These are phyloP conservation scores for Colletes gigas DNA, from an alignment of 1,140 invertebrate species.

Conservation along the genomic window DNA sequence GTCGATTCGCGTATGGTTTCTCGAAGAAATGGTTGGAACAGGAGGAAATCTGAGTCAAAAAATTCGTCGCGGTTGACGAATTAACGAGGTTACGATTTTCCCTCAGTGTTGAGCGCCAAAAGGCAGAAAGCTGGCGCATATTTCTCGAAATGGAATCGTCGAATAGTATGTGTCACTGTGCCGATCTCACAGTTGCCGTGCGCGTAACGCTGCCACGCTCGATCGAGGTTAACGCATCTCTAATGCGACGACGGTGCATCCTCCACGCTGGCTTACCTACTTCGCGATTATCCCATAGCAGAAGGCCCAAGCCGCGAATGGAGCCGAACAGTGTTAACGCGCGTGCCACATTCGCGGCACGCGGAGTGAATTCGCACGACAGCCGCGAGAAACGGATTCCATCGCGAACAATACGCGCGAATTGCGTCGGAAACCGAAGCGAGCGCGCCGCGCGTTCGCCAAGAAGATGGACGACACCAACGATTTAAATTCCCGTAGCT, in stretches of 20 bases:
- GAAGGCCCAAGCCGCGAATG: slow-evolving; percentile 31
- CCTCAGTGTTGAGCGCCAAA: background rate
- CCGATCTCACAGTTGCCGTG: slow-evolving; percentile 27
- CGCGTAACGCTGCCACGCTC: slow-evolving; percentile 31
- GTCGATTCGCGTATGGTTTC: too few relatives aligned
- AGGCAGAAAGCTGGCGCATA: background rate
- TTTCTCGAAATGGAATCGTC: background rate
- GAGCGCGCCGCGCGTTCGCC: background rate
- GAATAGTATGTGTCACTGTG: slow-evolving; percentile 26
- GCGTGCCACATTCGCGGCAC: slow-evolving; percentile 69
- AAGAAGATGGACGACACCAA: background rate
- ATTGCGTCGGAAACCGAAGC: slow-evolving; percentile 4
- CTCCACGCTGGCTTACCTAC: slow-evolving; percentile 69
- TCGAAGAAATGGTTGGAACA: too few relatives aligned
- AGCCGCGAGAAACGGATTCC: slow-evolving; percentile 46
- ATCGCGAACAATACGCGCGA: slow-evolving; percentile 6
- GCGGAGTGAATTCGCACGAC: slow-evolving; percentile 54
- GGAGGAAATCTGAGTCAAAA: background rate
- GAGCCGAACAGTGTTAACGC: slow-evolving; percentile 63
- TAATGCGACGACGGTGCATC: slow-evolving; percentile 63
- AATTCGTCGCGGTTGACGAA: background rate
- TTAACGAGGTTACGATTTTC: background rate
- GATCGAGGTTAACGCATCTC: slow-evolving; percentile 73
- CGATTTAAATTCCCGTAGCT: too few relatives aligned
- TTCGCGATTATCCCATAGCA: slow-evolving; percentile 69